Evolutionary conservation across 2,113 vertebrate genomes (phyloP).

Genomic region (Acrocephalus arundinaceus): DNA sequence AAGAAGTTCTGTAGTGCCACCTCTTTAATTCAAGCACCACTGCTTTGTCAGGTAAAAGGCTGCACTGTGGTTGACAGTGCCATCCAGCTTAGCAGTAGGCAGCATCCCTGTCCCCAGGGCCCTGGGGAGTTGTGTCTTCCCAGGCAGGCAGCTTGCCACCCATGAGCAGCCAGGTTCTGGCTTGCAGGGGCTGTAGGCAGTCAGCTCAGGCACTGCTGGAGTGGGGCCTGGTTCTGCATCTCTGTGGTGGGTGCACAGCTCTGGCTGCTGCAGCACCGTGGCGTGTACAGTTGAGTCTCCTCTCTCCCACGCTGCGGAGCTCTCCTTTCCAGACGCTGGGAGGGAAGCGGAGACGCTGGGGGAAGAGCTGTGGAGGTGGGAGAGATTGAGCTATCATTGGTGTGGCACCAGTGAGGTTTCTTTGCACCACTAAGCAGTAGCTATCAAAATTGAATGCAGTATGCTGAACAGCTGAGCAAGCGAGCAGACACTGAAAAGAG

Average conservation of each 20-base stretch:
- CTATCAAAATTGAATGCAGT: neutral
- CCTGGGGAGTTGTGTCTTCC: accelerated
- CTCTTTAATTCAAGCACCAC: neutral
- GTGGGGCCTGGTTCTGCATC: accelerated
- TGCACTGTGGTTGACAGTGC: neutral
- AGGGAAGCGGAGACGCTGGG: neutral
- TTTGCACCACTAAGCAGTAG: slow-evolving; percentile 11
- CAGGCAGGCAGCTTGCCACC: neutral
- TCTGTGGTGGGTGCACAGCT: accelerated
- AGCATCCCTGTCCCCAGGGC: neutral
- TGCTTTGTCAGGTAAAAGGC: neutral
- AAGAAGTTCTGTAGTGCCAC: neutral
- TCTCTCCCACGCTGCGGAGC: neutral
- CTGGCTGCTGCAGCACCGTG: neutral
- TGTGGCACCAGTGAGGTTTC: neutral
- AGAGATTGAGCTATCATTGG: slow-evolving; percentile 39
- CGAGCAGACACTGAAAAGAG: neutral
- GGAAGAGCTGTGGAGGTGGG: slow-evolving; percentile 53
- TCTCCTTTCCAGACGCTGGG: neutral
- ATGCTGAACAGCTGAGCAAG: neutral
- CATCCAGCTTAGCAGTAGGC: neutral
- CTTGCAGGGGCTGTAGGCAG: neutral
- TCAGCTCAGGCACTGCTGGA: neutral
- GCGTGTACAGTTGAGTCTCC: neutral
- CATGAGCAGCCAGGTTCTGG: neutral